Conservation (phyloP, 2,113 vertebrate genomes). For the Hippoglossus stenolepis region DNA sequence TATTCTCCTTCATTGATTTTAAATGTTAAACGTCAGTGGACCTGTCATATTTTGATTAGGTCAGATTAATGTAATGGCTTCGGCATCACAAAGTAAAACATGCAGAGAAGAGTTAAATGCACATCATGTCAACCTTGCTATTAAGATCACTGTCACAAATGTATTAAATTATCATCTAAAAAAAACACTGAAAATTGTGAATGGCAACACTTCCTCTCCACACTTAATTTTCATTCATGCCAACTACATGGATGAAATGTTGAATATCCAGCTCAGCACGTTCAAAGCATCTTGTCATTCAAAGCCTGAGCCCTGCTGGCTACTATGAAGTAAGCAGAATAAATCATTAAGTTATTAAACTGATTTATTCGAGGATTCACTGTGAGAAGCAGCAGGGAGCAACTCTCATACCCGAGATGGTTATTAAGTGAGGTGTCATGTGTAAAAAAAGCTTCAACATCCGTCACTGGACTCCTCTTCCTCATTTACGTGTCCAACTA, state of each 20-base stretch:
- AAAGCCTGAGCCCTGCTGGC: background rate
- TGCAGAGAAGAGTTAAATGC: slow-evolving; percentile 3
- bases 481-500: no score
- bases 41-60: background rate
- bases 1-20: background rate
- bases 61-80: background rate
- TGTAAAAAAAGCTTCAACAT: no score
- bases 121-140: background rate
- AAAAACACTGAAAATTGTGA: background rate
- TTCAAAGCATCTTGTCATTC: slow-evolving; percentile 2
- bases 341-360: background rate
- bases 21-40: background rate
- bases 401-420: background rate
- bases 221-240: background rate
- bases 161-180: background rate
- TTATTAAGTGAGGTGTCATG: background rate
- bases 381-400: background rate
- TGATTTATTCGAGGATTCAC: background rate
- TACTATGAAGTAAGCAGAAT: background rate
- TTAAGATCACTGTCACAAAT: background rate
- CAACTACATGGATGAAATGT: background rate
- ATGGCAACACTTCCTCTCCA: no score
- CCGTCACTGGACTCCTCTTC: no score
- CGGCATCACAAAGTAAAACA: background rate
- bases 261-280: background rate